A percentile compares a stretch with the other conserved stretches of the same genome.
Conservation (phyloP, 2,888 invertebrate species). For the Hirtodrosophila confusa region DNA sequence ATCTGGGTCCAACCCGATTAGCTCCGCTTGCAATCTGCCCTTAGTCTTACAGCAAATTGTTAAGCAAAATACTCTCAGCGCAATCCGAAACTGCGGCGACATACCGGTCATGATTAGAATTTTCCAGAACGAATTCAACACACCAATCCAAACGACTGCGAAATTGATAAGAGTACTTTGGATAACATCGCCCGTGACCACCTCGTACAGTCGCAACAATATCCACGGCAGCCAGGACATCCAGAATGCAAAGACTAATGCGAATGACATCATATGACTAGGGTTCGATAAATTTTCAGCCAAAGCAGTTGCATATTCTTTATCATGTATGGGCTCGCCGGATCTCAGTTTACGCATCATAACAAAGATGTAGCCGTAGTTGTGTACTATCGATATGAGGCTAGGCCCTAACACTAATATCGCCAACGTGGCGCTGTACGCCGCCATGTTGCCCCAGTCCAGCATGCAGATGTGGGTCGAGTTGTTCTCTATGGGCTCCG, state of each 20-base stretch:
- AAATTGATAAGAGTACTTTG: constrained; percentile 95
- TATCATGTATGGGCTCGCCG: constrained; percentile 94
- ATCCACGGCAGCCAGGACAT: constrained; percentile 97
- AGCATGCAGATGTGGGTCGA: constrained; percentile 97
- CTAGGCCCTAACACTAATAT: constrained; percentile 97
- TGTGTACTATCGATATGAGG: constrained; percentile 96
- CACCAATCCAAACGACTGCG: constrained; percentile 96
- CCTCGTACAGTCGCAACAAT: constrained; percentile 91
- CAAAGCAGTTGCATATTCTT: constrained; percentile 95
- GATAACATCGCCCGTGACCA: constrained; percentile 87
- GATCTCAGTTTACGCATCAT: constrained; percentile 94
- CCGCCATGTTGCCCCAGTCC: constrained; percentile 98
- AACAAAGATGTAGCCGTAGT: constrained; percentile 97
- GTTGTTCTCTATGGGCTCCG: constrained; percentile 92
- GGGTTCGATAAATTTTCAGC: constrained; percentile 96
- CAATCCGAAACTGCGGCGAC: constrained; percentile 96
- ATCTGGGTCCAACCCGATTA: constrained; percentile 94
- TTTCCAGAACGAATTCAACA: constrained; percentile 98
- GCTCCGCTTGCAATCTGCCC: constrained; percentile 92
- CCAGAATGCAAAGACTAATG: constrained; percentile 95
- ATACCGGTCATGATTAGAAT: constrained; percentile 94
- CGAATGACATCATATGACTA: constrained; percentile 97
- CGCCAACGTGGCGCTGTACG: constrained; percentile 96
- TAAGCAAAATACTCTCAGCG: constrained; percentile 93
- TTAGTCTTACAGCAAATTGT: constrained; percentile 95